Evolutionary conservation across 2,113 vertebrate genomes (phyloP), one percentile per base, ranked within the genome.

Genomic region (Neopipo cinnamomea): DNA sequence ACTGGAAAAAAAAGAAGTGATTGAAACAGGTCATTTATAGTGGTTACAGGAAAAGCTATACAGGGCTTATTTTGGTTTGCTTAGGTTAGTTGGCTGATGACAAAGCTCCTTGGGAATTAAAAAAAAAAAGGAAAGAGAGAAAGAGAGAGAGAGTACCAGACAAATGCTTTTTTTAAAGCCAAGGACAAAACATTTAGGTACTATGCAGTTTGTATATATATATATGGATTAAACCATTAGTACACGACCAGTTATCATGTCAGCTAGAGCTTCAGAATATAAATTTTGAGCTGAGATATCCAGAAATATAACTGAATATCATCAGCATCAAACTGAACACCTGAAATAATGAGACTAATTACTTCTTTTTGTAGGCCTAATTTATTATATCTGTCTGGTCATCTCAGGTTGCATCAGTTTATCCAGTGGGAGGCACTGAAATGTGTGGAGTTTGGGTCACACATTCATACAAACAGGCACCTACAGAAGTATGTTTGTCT

Each of bases 171-270:
- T 35, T 93, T 74, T 72, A 76, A 88, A 47, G 14, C 25, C 49
- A 77, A 35, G 12, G 27, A n/a, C 20, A 70, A 80, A 75, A 68
- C 0, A 65, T 61, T 85, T 35, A 70, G 6, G 4, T 76, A 44
- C 4, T 56, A 9, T 37, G 80, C 7, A 39, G 19, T 55, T 55
- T 68, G 1, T 7, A 17, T 17, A 33, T 35, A 39, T n/a, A 19
- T 17, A 33, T 35, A 42, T 35, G 15, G 53, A 33, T 61, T 71
- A 59, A 24, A 33, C 2, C 11, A 37, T 53, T 65, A 56, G 1
- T 6, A 30, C 7, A 19, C 2, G 14, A 6, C 0, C 22, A 71
- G 14, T n/a, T 70, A 30, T 22, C 37, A 23, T 20, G 24, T 3
- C n/a, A 88, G 4, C 21, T 65, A 23, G 8, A 83, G 41, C 7